Percentiles rank a stretch among this genome's conserved stretches.
Conservation (phyloP, 2,113 vertebrate genomes). For the Trematocara macrostoma region DNA sequence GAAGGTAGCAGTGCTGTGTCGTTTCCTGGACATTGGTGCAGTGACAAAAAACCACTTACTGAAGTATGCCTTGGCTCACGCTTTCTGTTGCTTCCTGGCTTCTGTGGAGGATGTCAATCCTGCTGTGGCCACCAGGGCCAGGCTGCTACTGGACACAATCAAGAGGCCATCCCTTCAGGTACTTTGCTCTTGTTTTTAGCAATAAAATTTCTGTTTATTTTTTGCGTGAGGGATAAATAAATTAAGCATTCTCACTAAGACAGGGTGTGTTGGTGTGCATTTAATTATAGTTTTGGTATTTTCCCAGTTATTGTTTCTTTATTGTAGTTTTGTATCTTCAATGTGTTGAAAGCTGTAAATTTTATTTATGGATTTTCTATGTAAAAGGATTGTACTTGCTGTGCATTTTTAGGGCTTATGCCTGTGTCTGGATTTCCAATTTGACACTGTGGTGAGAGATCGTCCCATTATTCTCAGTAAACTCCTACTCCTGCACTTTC, state of each 20-base stretch:
- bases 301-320: background rate
- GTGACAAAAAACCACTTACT: slow-evolving; percentile 97
- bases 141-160: slow-evolving; percentile 92
- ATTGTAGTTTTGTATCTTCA: background rate
- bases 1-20: slow-evolving; percentile 93
- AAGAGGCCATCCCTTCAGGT: slow-evolving; percentile 95
- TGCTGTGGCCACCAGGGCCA: slow-evolving; percentile 91
- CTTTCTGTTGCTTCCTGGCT: slow-evolving; percentile 96
- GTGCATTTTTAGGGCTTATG: slow-evolving; percentile 82
- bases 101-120: slow-evolving; percentile 98
- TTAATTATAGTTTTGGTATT: background rate
- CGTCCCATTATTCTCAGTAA: slow-evolving; percentile 95
- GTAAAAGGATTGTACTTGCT: background rate
- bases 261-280: background rate
- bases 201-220: background rate
- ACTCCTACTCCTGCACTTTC: slow-evolving; percentile 91
- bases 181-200: background rate
- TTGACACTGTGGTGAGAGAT: slow-evolving; percentile 96
- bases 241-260: background rate
- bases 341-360: background rate
- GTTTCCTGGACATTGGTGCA: slow-evolving; percentile 95
- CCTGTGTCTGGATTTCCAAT: slow-evolving; percentile 97
- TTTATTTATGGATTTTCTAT: background rate
- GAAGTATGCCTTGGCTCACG: slow-evolving; percentile 94
- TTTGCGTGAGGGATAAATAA: rapidly evolving